Base-by-base conservation (phyloP, 2,797 vertebrate genomes). In the Bovichtus diacanthus region DNA sequence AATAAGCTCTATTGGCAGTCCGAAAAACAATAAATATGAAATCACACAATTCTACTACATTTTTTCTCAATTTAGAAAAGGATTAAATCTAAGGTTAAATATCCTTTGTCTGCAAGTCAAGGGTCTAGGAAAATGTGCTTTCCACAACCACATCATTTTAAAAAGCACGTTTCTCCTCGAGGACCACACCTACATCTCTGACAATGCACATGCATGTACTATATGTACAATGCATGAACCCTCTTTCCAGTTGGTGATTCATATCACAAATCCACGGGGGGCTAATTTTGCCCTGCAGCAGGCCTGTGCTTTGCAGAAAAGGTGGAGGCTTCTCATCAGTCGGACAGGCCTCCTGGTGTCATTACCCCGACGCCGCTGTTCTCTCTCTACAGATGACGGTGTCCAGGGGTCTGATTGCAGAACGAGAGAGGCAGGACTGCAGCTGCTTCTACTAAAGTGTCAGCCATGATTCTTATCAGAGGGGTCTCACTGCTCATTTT, bases 351-450 rank as follows among this genome's bases (percentile, higher is more conserved):
- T 25, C 80, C 62, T 74, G 74, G 61, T 58, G 70, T 36, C 68
- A 81, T 79, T 63, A 78, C 59, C 43, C 75, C 0, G 38, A 68
- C 70, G 63, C 47, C 12, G 12, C 74, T 29, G 16, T 59, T 55
- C 63, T 50, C 31, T 16, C 74, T 73, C 60, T 74, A 72, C 63
- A 83, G 82, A 87, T 70, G 86, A 84, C 5, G 11, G 64, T 61
- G 71, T 90, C 83, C 83, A 56, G 87, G 88, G 90, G 89, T 88
- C 86, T 93, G 93, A 94, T 94, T 92, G 83, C 83, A 78, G 76
- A 85, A 54, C n/a, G 44, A 70, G 75, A 86, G 70, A 73, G 19
- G 74, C 81, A 61, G 78, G 21, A 56, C 79, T 80, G 83, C 82
- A 77, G 77, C 83, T 84, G 87, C 83, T 84, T 71, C 50, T 21